Percentiles rank a stretch among this genome's conserved stretches.
Evolutionary conservation across 2,888 invertebrate genomes (phyloP).

Genomic region (Imbricaverruca yamaguchii): DNA sequence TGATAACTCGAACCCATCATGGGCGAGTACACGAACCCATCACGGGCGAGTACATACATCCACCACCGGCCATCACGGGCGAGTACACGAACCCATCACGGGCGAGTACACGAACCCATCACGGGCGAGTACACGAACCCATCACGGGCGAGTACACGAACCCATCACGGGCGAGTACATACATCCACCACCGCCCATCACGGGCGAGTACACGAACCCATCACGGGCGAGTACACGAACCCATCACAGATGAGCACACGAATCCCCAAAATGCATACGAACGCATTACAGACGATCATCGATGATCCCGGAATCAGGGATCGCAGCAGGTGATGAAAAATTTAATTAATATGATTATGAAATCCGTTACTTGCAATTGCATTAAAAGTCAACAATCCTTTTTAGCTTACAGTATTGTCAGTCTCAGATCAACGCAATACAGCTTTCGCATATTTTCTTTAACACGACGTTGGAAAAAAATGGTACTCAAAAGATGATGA

Average conservation of each 20-base stretch:
- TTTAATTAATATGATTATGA: too few species aligned
- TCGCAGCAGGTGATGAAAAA: too few species aligned
- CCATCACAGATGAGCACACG: constrained; percentile 62
- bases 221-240: constrained; percentile 39
- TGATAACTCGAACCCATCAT: constrained; percentile 45
- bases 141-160: too few species aligned
- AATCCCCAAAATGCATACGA: too few species aligned
- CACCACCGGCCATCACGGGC: not conserved
- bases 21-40: constrained; percentile 54
- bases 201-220: constrained; percentile 46
- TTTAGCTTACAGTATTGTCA: too few species aligned
- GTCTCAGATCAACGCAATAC: too few species aligned
- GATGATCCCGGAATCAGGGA: too few species aligned
- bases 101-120: constrained; percentile 54
- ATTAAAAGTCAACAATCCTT: too few species aligned
- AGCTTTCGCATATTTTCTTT: too few species aligned
- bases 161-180: constrained; percentile 67
- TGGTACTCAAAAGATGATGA: too few species aligned
- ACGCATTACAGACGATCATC: constrained; percentile 25
- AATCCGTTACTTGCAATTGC: too few species aligned
- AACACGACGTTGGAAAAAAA: too few species aligned
- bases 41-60: constrained; percentile 50
- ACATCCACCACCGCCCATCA: not conserved
- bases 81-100: constrained; percentile 46
- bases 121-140: constrained; percentile 53